These are phyloP conservation scores for Siderastrea siderea DNA, from an alignment of 92 coral and sea anemone species.

Conservation along the genomic window DNA sequence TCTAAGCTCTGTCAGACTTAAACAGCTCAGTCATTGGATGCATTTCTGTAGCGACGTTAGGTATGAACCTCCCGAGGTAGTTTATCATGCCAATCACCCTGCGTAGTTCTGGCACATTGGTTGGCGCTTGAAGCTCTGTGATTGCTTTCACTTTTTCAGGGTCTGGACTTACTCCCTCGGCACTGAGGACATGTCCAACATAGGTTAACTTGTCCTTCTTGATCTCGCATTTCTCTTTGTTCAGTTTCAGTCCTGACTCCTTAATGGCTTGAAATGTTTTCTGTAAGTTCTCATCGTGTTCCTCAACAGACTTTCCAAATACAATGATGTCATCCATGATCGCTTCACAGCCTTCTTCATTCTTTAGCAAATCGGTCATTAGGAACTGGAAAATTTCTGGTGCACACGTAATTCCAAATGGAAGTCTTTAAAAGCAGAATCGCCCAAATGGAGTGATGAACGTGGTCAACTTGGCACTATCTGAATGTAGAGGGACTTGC, in stretches of 20 bases:
- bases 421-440: constrained; percentile 44
- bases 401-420: constrained; percentile 35
- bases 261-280: constrained; percentile 7
- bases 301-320: constrained; percentile 15
- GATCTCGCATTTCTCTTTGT: too few species aligned
- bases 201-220: not conserved
- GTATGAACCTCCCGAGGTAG: too few species aligned
- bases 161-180: too few species aligned
- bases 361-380: constrained; percentile 51
- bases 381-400: constrained; percentile 43
- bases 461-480: constrained; percentile 45
- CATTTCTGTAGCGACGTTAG: too few species aligned
- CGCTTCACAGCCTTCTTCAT: constrained; percentile 28
- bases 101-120: too few species aligned
- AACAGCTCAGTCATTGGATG: too few species aligned
- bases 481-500: constrained; percentile 46
- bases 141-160: not conserved
- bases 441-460: constrained; percentile 58
- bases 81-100: too few species aligned
- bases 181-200: constrained; percentile 37
- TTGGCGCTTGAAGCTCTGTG: not conserved
- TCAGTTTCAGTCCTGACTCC: too few species aligned
- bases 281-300: constrained; percentile 45
- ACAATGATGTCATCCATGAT: constrained; percentile 53
- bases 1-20: too few species aligned